phyloP scores from a whole-genome alignment of 1,140 invertebrate genomes.

The Archegozetes longisetosus region DNA sequence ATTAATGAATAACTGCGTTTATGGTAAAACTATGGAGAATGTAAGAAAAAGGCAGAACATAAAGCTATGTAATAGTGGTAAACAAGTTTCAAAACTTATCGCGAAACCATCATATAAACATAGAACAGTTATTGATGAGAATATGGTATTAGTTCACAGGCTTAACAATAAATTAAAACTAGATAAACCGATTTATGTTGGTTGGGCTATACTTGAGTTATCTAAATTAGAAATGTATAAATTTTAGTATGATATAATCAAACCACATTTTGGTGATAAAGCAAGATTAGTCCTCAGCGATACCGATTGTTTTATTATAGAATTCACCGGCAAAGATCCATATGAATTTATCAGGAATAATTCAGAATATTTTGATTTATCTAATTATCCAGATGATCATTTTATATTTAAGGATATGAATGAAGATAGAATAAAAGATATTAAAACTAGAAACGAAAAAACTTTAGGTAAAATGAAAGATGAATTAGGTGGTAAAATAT shows the following conservation, averaged over 20 bases:
- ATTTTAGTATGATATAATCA: constrained; percentile 25
- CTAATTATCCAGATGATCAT: constrained; percentile 20
- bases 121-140: constrained; percentile 19
- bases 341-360: constrained; percentile 19
- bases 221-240: constrained; percentile 25
- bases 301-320: constrained; percentile 18
- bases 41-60: constrained; percentile 31
- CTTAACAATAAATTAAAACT: constrained; percentile 19
- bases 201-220: constrained; percentile 22
- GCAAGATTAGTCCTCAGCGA: constrained; percentile 19
- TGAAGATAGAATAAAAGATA: constrained; percentile 34
- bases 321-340: constrained; percentile 19
- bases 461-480: too few species aligned
- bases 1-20: constrained; percentile 33
- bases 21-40: constrained; percentile 36
- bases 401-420: constrained; percentile 23
- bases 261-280: constrained; percentile 19
- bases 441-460: too few species aligned
- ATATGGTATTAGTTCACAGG: constrained; percentile 17
- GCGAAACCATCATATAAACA: constrained; percentile 30
- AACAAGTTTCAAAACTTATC: constrained; percentile 26
- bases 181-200: constrained; percentile 25
- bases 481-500: too few species aligned
- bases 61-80: constrained; percentile 25
- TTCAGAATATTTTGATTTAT: constrained; percentile 16